Base-by-base conservation (phyloP, 2,888 invertebrate species). In the Melanchra persicariae region DNA sequence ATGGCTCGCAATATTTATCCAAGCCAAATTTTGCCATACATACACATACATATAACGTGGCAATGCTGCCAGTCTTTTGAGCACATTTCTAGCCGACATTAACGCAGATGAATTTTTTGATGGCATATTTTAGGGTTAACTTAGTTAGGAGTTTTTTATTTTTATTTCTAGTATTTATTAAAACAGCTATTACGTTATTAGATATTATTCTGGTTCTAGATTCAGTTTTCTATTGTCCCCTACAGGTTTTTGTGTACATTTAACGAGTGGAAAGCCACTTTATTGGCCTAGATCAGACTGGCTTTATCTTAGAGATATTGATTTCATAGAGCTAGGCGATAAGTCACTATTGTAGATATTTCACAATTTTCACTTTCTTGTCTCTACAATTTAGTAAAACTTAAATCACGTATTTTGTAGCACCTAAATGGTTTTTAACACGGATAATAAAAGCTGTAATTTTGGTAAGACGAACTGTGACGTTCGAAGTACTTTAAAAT, bases 351-450 rank as follows among this genome's bases (percentile, higher is more conserved):
- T 55, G 26, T 70, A 10, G 19, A 30, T 54, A 69, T 59, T 74
- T 66, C 80, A 55, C 64, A 71, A 79, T 71, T 76, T 79, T 76
- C 81, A 49, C 79, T 79, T 74, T 70, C 75, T 54, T 51, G 71
- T 24, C 58, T 55, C 52, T 54, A 51, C 45, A 58, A 64, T 67
- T 79, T 81, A 51, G 81, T 58, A 24, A 71, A 70, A 76, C 30
- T 51, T 12, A 49, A n/a, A 51, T 77, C 8, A 51, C 15, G n/a
- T 7, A 49, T 49, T 60, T 55, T n/a, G 26, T 8, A 26, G 8
- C 3, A 47, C n/a, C n/a, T 37, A 8, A 47, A 70, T n/a, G 4
- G 24, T 51, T 24, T 34, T 5, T 9, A 67, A 2, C 45, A 45
- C 15, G 40, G 40, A 51, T 17, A 63, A 19, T 19, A 15, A 64